phyloP scores from a whole-genome alignment of 1,140 invertebrate species.

The Apis cerana region DNA sequence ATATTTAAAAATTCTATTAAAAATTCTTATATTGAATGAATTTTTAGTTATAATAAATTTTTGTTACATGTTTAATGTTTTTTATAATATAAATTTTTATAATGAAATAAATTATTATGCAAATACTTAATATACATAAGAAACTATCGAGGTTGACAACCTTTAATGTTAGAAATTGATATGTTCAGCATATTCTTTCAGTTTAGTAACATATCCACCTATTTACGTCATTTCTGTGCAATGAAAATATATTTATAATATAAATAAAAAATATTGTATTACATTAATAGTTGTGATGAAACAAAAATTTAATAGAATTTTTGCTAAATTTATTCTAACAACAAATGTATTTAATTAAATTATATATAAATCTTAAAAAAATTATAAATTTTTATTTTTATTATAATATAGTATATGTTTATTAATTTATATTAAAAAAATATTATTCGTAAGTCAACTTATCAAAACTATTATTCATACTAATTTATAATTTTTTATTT shows the following conservation, averaged over 20 bases:
- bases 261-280: background rate
- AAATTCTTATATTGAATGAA: no score
- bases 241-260: constrained; percentile 3
- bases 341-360: constrained; percentile 6
- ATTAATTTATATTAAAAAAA: background rate
- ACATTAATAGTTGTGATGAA: background rate
- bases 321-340: background rate
- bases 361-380: background rate
- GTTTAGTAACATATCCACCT: background rate
- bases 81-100: background rate
- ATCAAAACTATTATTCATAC: background rate
- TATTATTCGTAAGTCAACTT: background rate
- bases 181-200: background rate
- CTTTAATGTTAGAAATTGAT: background rate
- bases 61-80: background rate
- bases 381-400: background rate
- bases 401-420: background rate
- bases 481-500: background rate
- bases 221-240: background rate
- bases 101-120: no score
- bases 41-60: no score
- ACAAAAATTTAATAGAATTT: background rate
- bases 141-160: constrained; percentile 8
- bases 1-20: no score
- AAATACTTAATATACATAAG: background rate